Percentiles rank a stretch among this genome's conserved stretches.
phyloP scores from a whole-genome alignment of 2,113 vertebrate genomes.

The Tinamus guttatus region DNA sequence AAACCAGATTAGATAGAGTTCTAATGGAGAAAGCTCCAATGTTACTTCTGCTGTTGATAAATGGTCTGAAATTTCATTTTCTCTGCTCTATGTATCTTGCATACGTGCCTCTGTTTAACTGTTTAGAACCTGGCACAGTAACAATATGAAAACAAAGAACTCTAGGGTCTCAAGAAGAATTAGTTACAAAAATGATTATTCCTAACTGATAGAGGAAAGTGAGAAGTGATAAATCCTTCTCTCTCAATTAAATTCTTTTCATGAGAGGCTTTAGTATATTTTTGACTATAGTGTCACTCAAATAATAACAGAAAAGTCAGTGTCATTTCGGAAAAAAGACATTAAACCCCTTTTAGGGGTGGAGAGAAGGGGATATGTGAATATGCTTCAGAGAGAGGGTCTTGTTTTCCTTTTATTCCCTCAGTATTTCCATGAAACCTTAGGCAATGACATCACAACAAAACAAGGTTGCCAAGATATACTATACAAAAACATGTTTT shows the following conservation, averaged over 20 bases:
- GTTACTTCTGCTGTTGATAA: slow-evolving; percentile 59
- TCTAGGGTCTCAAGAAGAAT: neutral
- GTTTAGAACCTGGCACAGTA: slow-evolving; percentile 6
- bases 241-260: slow-evolving; percentile 29
- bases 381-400: slow-evolving; percentile 63
- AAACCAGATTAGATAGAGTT: slow-evolving; percentile 65
- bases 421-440: slow-evolving; percentile 76
- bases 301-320: slow-evolving; percentile 43
- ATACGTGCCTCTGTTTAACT: neutral
- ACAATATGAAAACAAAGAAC: neutral
- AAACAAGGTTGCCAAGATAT: slow-evolving; percentile 82
- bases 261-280: neutral
- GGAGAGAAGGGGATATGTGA: slow-evolving; percentile 15
- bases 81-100: neutral
- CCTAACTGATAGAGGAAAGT: slow-evolving; percentile 7
- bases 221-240: slow-evolving; percentile 19
- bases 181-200: neutral
- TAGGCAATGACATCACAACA: slow-evolving; percentile 83
- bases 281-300: slow-evolving; percentile 16
- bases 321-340: slow-evolving; percentile 32
- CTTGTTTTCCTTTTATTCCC: slow-evolving; percentile 67
- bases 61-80: slow-evolving; percentile 60
- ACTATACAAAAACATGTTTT: slow-evolving; percentile 81
- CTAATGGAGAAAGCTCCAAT: slow-evolving; percentile 50
- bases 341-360: slow-evolving; percentile 17